Conservation (phyloP, 1,140 invertebrate genomes). For the Charaxes varanes region DNA sequence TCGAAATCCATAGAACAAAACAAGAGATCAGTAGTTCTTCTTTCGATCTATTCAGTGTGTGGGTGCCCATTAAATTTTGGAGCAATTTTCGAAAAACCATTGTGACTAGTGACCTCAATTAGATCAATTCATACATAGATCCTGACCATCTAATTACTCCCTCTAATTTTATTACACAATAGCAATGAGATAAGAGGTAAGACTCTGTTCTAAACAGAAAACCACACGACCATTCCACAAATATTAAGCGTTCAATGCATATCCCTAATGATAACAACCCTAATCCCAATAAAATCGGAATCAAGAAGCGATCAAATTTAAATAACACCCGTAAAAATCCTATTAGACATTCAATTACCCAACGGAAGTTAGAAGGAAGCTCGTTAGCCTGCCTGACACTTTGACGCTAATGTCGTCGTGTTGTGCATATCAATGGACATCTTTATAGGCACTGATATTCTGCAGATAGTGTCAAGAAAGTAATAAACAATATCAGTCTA, state of each 20-base stretch:
- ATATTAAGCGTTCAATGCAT: conserved; percentile 10
- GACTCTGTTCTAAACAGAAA: too few relatives aligned
- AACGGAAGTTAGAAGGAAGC: conserved; percentile 37
- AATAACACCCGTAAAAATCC: conserved; percentile 48
- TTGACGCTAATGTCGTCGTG: conserved; percentile 17
- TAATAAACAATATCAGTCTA: conserved; percentile 6
- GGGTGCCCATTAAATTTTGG: too few relatives aligned
- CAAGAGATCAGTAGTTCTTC: too few relatives aligned
- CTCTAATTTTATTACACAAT: too few relatives aligned
- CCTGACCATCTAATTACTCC: too few relatives aligned
- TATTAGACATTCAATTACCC: conserved; percentile 48
- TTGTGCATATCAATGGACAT: conserved; percentile 11
- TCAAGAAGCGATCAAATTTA: conserved; percentile 38
- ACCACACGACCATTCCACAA: conserved; percentile 1
- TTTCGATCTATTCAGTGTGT: too few relatives aligned
- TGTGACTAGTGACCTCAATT: too few relatives aligned
- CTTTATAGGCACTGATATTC: conserved; percentile 16
- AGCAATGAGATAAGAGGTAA: too few relatives aligned
- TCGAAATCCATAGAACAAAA: too few relatives aligned
- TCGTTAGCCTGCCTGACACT: conserved; percentile 22
- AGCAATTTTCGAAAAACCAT: too few relatives aligned
- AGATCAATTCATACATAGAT: too few relatives aligned
- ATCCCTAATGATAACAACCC: conserved; percentile 15
- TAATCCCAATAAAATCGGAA: conserved; percentile 19
- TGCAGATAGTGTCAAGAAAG: background rate